Evolutionary conservation across 2,113 vertebrate species (phyloP), one percentile per base, ranked within the genome.

Genomic region (Bubo scandiacus): DNA sequence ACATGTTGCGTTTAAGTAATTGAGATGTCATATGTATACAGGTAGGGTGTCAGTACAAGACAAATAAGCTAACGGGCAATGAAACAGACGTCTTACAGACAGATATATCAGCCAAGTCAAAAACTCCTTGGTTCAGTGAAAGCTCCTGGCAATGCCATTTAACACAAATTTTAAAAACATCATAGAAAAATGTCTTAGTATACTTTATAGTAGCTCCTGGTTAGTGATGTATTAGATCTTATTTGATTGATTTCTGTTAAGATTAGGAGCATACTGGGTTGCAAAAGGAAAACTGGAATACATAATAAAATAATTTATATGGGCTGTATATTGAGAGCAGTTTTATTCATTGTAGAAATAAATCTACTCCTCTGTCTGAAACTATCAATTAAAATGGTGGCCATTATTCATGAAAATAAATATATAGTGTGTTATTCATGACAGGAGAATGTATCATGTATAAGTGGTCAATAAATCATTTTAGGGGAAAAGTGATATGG

Each of bases 391-490:
- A 98, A 97, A 95, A 89, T 92, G 45, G 94, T 96, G 63, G 86
- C 87, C 90, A 96, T 97, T 97, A 97, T 96, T 98, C 97, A 97
- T 96, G 97, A 96, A 97, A 98, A 97, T 92, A 98, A 97, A 98
- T 97, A 94, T 89, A 98, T 96, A 94, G 88, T 89, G 86, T 96
- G 92, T 85, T 97, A 94, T 93, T 97, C 83, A 95, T 95, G 92
- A 95, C 88, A 98, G 95, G 79, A 91, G 92, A 98, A 97, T 97
- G 91, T 92, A 97, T 97, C 97, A 97, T 97, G 81, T 95, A 84
- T 97, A 97, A 98, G 91, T 96, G 95, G 95, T 96, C 97, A 97
- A 97, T 97, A 98, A 98, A 98, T 98, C 92, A 97, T 96, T 97
- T 65, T 94, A 82, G 63, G 59, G 29, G 81, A 93, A 96, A 98